Evolutionary conservation across 2,888 invertebrate genomes (phyloP), one percentile per base, ranked within the genome.

Genomic region (Eilema sororculum): DNA sequence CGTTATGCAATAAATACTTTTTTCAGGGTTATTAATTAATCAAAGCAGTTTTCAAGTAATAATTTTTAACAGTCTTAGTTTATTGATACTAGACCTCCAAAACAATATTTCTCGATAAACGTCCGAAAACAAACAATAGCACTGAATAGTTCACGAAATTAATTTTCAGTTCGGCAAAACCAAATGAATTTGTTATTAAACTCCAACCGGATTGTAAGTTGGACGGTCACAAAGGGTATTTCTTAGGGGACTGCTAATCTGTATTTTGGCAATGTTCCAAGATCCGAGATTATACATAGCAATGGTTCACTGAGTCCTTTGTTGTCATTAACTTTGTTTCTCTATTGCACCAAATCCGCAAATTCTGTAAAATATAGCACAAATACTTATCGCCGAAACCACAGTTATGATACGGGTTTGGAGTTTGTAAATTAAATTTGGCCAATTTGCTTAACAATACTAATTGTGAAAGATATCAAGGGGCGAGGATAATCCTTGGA

Each of bases 241-340:
- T 87, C 88, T 90, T 87, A 75, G 80, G 84, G 83, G 83, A 83
- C 84, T 86, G 86, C 84, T 92, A 91, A 93, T 92, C 92, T 90
- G 82, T 87, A 80, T 86, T 87, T 90, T 93, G 92, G 92, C 91
- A 80, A 74, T 67, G 71, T 74, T 88, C 92, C 92, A 92, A 90
- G 82, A 83, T 80, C 84, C 82, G 79, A 89, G 90, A 90, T 92
- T 90, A 90, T 89, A 87, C 72, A 82, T 73, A 72, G 72, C 85
- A 79, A 82, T 85, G 74, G 80, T 78, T 78, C 79, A 73, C 79
- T 71, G 72, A 85, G 77, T 75, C 79, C 74, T 73, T 76, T 74
- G 79, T 78, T 80, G 84, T 81, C 83, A 80, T 86, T 83, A 84
- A 84, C 79, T 82, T 81, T 81, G 75, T 74, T 75, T 78, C 69